A percentile compares a stretch with the other conserved stretches of the same genome.
These are phyloP conservation scores for Sebastes trivittatus DNA, from an alignment of 2,797 vertebrate species.

Conservation along the genomic window DNA sequence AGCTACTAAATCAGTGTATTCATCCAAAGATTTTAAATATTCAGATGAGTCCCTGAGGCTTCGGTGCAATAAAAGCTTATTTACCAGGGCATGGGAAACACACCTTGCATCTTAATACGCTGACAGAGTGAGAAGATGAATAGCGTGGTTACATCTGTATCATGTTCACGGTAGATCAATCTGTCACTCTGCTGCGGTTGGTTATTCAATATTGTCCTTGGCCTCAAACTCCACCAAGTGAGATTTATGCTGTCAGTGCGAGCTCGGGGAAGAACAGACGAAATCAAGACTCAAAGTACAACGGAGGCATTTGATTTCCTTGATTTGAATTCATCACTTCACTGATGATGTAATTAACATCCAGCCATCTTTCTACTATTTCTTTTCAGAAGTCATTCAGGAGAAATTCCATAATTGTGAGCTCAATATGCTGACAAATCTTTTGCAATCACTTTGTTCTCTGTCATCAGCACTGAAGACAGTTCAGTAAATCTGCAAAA, in stretches of 20 bases:
- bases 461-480: constrained; percentile 24
- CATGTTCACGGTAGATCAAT: constrained; percentile 74
- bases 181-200: constrained; percentile 65
- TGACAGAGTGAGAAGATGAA: constrained; percentile 71
- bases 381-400: constrained; percentile 14
- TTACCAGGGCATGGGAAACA: constrained; percentile 71
- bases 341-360: constrained; percentile 24
- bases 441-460: constrained; percentile 27
- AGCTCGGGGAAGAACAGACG: constrained; percentile 25
- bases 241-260: constrained; percentile 60
- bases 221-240: constrained; percentile 65
- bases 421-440: background rate
- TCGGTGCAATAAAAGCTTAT: constrained; percentile 76
- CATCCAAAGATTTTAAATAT: constrained; percentile 78
- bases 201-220: constrained; percentile 76
- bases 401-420: constrained; percentile 27
- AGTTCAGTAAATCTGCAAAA: constrained; percentile 39
- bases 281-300: constrained; percentile 33
- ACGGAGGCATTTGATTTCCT: constrained; percentile 31
- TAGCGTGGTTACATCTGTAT: constrained; percentile 72
- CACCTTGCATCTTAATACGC: constrained; percentile 75
- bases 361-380: constrained; percentile 4
- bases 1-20: constrained; percentile 71
- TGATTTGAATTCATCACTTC: constrained; percentile 46
- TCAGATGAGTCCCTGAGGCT: constrained; percentile 73